Evolutionary conservation across 2,797 vertebrate genomes (phyloP).

Genomic region (Meriones psammophilus): DNA sequence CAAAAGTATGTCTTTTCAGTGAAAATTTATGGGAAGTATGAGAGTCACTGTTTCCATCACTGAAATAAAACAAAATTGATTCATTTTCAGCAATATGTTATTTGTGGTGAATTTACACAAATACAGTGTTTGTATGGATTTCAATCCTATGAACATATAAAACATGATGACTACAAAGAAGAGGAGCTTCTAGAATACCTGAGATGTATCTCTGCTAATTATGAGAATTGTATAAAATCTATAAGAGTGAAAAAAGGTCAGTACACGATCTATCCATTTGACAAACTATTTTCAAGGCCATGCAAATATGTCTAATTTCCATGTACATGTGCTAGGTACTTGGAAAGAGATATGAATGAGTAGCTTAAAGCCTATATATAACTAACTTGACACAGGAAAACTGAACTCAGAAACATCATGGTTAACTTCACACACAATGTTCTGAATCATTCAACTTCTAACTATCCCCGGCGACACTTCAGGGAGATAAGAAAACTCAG

Average conservation of each 20-base stretch:
- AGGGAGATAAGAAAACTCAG: not conserved
- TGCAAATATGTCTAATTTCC: not conserved
- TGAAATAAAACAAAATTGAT: not conserved
- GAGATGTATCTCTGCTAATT: not conserved
- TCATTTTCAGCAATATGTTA: not conserved
- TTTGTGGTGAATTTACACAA: not conserved
- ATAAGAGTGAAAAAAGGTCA: not conserved
- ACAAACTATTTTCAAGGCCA: not conserved
- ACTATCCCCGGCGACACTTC: not conserved
- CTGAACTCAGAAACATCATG: not conserved
- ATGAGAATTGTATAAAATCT: not conserved
- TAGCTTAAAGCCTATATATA: conserved; percentile 9
- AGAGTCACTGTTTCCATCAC: not conserved
- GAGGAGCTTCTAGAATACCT: not conserved
- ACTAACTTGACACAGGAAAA: not conserved
- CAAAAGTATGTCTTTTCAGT: not conserved
- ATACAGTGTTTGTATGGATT: not conserved
- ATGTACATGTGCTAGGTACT: not conserved
- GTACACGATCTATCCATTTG: not conserved
- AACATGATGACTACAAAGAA: not conserved
- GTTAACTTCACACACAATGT: not conserved
- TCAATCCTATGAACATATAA: not conserved
- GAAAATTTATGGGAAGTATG: not conserved
- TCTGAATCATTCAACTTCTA: not conserved
- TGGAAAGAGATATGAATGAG: not conserved